These are phyloP conservation scores for Etheostoma spectabile DNA, from an alignment of 2,113 vertebrate genomes.

Conservation along the genomic window DNA sequence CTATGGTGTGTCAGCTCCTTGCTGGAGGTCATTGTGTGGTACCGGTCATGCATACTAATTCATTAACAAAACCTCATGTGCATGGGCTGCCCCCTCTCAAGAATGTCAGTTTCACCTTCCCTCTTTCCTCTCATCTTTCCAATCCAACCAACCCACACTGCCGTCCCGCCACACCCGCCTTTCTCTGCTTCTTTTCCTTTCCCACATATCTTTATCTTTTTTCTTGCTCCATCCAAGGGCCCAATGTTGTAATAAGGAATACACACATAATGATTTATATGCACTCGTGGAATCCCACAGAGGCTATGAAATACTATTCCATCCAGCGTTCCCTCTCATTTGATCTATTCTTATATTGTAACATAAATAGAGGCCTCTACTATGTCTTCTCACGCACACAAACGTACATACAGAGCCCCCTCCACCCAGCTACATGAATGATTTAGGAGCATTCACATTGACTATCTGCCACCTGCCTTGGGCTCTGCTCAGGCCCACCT, in stretches of 20 bases:
- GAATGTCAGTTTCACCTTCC: slow-evolving; percentile 76
- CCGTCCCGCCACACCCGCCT: not conserved
- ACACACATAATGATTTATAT: slow-evolving; percentile 51
- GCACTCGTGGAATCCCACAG: slow-evolving; percentile 27
- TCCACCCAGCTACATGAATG: slow-evolving; percentile 79
- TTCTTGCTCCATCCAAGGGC: not conserved
- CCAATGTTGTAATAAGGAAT: slow-evolving; percentile 25
- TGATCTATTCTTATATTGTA: slow-evolving; percentile 46
- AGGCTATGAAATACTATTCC: slow-evolving; percentile 32
- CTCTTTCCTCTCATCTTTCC: slow-evolving; percentile 57
- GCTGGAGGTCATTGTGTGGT: slow-evolving; percentile 75
- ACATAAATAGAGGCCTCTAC: slow-evolving; percentile 47
- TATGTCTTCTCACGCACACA: slow-evolving; percentile 30
- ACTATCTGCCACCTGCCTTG: slow-evolving; percentile 84
- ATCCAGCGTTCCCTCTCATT: slow-evolving; percentile 25
- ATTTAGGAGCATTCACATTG: slow-evolving; percentile 83
- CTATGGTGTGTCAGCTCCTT: slow-evolving; percentile 65
- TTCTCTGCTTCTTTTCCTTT: not conserved
- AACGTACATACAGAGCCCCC: slow-evolving; percentile 33
- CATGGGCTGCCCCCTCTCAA: slow-evolving; percentile 54
- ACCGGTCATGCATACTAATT: slow-evolving; percentile 76
- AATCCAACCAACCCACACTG: slow-evolving; percentile 32
- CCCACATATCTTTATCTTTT: slow-evolving; percentile 18
- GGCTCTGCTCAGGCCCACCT: slow-evolving; percentile 79
- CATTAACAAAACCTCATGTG: slow-evolving; percentile 61